Conservation (phyloP, 1,140 invertebrate genomes). For the Ctenoplectra terminalis region DNA sequence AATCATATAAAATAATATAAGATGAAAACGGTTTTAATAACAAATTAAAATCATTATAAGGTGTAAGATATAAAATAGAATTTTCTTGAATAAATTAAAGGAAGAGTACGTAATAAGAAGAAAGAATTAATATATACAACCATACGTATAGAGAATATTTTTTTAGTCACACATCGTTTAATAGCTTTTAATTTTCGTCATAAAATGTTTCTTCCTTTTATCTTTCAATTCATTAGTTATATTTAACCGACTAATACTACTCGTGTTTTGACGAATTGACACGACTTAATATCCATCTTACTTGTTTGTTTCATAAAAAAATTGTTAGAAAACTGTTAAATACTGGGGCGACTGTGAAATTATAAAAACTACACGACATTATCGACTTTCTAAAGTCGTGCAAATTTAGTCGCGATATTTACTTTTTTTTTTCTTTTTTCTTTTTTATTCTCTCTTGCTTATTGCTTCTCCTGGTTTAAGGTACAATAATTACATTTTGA, state of each 20-base stretch:
- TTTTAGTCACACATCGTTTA: not conserved
- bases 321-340: conserved; percentile 20
- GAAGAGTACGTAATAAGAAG: not conserved
- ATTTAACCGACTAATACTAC: conserved; percentile 21
- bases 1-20: conserved; percentile 12
- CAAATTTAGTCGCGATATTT: conserved; percentile 44
- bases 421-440: too few relatives aligned
- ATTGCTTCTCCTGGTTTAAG: conserved; percentile 43
- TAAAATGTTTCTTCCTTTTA: not conserved
- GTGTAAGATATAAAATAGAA: not conserved
- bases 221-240: not conserved
- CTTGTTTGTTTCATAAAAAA: conserved; percentile 12
- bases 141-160: not conserved
- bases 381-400: conserved; percentile 16
- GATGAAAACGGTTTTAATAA: not conserved
- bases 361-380: conserved; percentile 23
- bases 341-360: conserved; percentile 7
- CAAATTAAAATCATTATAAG: conserved; percentile 4
- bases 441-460: conserved; percentile 56
- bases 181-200: not conserved
- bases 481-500: conserved; percentile 43
- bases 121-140: conserved; percentile 14
- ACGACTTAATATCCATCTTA: conserved; percentile 29
- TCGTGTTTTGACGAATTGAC: conserved; percentile 43
- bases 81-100: not conserved